A percentile compares a stretch with the other conserved stretches of the same genome.
These are phyloP conservation scores for Tridacna gigas DNA, from an alignment of 2,888 invertebrate genomes.

Conservation along the genomic window DNA sequence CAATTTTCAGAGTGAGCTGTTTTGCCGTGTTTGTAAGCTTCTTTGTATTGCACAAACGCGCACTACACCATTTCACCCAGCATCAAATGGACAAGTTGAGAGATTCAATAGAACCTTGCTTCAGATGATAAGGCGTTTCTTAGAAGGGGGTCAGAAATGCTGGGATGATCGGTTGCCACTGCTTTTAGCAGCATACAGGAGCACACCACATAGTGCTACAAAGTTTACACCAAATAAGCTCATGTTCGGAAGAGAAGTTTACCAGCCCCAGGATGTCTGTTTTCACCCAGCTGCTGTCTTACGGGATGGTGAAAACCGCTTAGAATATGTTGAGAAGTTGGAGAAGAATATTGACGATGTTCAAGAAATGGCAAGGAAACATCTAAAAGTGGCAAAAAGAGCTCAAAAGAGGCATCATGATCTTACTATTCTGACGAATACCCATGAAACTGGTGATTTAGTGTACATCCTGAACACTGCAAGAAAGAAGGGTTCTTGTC, in stretches of 20 bases:
- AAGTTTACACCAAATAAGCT: conserved; percentile 43
- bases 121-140: not conserved
- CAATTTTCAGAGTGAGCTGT: conserved; percentile 45
- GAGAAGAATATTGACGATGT: not conserved
- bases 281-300: conserved; percentile 9
- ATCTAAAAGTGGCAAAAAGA: not conserved
- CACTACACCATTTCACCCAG: conserved; percentile 42
- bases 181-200: conserved; percentile 39
- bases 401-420: not conserved
- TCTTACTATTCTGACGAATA: not conserved
- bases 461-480: too few relatives aligned
- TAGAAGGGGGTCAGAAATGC: not conserved
- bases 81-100: conserved; percentile 52
- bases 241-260: conserved; percentile 52
- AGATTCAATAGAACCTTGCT: not conserved
- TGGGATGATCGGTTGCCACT: conserved; percentile 33
- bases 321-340: not conserved
- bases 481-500: too few relatives aligned
- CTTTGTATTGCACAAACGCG: conserved; percentile 47
- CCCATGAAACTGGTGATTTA: not conserved
- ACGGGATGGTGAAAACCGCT: not conserved
- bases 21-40: conserved; percentile 48
- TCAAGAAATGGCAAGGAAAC: not conserved
- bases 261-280: conserved; percentile 20
- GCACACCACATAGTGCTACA: conserved; percentile 36